Base-by-base conservation (phyloP, 2,888 invertebrate species). In the Flabesymbios commensalis region DNA sequence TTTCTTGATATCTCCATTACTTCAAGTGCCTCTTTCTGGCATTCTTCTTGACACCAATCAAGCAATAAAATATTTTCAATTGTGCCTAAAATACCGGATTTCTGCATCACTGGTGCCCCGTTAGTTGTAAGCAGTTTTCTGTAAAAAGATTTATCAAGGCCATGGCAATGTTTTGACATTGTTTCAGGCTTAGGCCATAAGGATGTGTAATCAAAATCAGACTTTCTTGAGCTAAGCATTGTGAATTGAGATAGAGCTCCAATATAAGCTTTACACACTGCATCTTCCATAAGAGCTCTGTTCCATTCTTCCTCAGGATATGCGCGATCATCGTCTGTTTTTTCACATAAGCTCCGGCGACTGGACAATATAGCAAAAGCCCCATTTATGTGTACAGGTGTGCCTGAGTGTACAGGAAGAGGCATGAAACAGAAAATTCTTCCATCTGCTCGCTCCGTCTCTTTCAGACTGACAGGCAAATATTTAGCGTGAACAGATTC, bases 301-400 rank as follows among this genome's bases (percentile, higher is more conserved):
- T 75, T 75, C 75, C 75, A 75, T 28, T 65, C 60, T 5, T 56
- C 61, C 52, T 53, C 52, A 7, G 41, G 17, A 31, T 53, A 62
- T 7, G 41, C n/a, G 39, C 70, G 75, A 63, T 78, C 77, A 58
- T 78, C 78, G 24, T 68, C 68, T 17, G 72, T 70, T 32, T 52
- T 55, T 29, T 65, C 66, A 14, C 54, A 59, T 5, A 79, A 65
- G 19, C 67, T 57, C 22, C 73, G 64, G 29, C 79, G 57, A 56
- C 75, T 73, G 14, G 75, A 70, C 17, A 70, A 71, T 1, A 79
- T 68, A 1, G 76, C 72, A 67, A 79, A 79, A 22, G 68, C 67
- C 1, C 73, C 76, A 58, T 78, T 79, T 3, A 79, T 63, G 55
- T 77, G 76, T 29, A 77, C 69, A 3, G 74, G 74, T 36, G 78